phyloP scores from a whole-genome alignment of 2,888 invertebrate genomes.

The Cheilosia scutellata region DNA sequence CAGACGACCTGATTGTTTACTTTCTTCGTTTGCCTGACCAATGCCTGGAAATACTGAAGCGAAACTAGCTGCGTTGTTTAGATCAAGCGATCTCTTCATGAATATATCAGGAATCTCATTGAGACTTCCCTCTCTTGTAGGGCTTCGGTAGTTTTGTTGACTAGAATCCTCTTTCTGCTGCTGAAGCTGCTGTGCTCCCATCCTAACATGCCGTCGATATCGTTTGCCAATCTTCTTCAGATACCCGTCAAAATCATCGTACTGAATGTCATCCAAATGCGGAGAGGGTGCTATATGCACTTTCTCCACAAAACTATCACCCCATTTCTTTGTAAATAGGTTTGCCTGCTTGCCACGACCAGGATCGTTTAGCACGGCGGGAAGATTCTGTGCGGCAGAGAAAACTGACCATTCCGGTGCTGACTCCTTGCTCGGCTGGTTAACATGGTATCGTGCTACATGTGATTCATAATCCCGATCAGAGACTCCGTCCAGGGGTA shows the following conservation, averaged over 20 bases:
- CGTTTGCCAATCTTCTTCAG: constrained; percentile 90
- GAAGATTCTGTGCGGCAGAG: constrained; percentile 96
- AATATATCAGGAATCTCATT: constrained; percentile 94
- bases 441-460: constrained; percentile 88
- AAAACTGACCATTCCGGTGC: constrained; percentile 87
- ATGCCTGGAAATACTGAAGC: constrained; percentile 92
- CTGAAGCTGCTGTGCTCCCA: constrained; percentile 79
- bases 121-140: constrained; percentile 81
- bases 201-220: constrained; percentile 87
- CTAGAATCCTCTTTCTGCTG: constrained; percentile 76
- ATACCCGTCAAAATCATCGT: constrained; percentile 94
- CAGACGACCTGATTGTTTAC: constrained; percentile 86
- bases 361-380: constrained; percentile 98
- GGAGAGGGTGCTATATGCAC: constrained; percentile 90
- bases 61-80: constrained; percentile 93
- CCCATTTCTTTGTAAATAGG: constrained; percentile 99
- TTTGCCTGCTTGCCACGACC: constrained; percentile 94
- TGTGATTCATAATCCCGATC: constrained; percentile 95
- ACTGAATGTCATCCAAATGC: constrained; percentile 92
- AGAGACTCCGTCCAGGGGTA: constrained; percentile 95
- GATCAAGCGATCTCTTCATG: constrained; percentile 90
- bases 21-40: constrained; percentile 82
- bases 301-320: constrained; percentile 96
- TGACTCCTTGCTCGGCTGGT: constrained; percentile 82
- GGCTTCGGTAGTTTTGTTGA: constrained; percentile 62